Base-by-base conservation (phyloP, 1,140 invertebrate genomes). In the Drosophila truncata region DNA sequence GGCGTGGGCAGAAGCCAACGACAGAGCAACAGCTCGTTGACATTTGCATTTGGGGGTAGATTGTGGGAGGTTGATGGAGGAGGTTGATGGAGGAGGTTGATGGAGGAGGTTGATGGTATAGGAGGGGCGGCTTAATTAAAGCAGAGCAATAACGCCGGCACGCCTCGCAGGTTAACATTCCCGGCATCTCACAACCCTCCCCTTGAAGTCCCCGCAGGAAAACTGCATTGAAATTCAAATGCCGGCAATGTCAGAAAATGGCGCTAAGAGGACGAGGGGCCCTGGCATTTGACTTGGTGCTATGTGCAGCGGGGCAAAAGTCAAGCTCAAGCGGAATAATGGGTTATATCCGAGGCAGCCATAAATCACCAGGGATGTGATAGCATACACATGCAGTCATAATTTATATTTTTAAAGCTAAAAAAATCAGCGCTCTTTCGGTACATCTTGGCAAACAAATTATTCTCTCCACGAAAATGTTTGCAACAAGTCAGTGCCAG, bases 211-310 rank as follows among this genome's bases (percentile, higher is more conserved):
- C 20, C 65, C 72, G 61, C 65, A 61, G 72, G 77, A 83, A 41
- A 88, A 83, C 55, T 87, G 84, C 84, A 80, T 74, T 69, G 35
- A 59, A 70, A 82, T 87, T 73, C 67, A 80, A 83, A 83, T 88
- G 84, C 76, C 79, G 83, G 66, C 83, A 82, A 82, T 82, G 83
- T 80, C 83, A 80, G 76, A 70, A 31, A 50, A 50, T 50, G 49
- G 49, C 49, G 81, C 59, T 47, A 46, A 74, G 11, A 52, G 16
- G 11, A 27, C 16, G 7, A 37, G 31, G 35, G 44, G 27, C 46
- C 35, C 46, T 57, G 64, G 33, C 69, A 47, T 57, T 71, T 57
- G 20, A 35, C 47, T 49, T 57, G 54, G 8, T 31, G 62, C 37
- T 64, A 44, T 44, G 61, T 31, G 16, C 62, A 20, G 35, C 25